Percentiles rank a stretch among this genome's conserved stretches.
Evolutionary conservation across 2,797 vertebrate species (phyloP).

Genomic region (Chelidonichthys spinosus): DNA sequence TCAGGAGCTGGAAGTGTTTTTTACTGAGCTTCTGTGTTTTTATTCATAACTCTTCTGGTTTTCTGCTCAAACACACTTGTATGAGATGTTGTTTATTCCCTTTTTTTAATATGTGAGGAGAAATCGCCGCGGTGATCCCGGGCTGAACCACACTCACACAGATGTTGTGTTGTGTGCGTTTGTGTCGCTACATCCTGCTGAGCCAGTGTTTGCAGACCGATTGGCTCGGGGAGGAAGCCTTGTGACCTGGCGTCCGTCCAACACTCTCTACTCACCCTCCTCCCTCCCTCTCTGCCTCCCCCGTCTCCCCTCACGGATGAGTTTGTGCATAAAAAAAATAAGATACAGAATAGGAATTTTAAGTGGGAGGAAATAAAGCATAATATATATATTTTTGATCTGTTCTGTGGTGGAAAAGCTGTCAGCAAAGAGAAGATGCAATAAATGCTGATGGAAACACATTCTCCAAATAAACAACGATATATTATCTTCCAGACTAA

Average conservation of each 20-base stretch:
- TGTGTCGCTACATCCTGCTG: constrained; percentile 67
- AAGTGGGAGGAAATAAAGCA: background rate
- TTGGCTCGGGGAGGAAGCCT: constrained; percentile 70
- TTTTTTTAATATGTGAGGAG: constrained; percentile 12
- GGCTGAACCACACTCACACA: constrained; percentile 17
- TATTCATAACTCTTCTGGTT: background rate
- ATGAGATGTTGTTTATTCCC: constrained; percentile 21
- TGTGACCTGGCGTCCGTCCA: constrained; percentile 76
- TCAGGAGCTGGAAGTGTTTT: background rate
- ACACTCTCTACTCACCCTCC: constrained; percentile 48
- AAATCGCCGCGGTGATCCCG: constrained; percentile 28
- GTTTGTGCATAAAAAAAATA: constrained; percentile 21
- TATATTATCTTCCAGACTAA: constrained; percentile 7
- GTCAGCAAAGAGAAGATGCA: constrained; percentile 37
- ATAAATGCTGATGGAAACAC: constrained; percentile 49
- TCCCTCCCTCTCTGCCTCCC: constrained; percentile 1
- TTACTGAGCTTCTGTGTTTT: background rate
- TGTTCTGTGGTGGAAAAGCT: constrained; percentile 29
- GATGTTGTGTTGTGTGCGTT: constrained; percentile 52
- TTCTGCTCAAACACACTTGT: constrained; percentile 10
- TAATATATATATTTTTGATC: constrained; percentile 8
- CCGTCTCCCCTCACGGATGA: background rate
- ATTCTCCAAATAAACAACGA: constrained; percentile 46
- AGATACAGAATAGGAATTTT: background rate
- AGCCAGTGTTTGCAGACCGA: constrained; percentile 74